A percentile compares a stretch with the other conserved stretches of the same genome.
Conservation (phyloP, 2,888 invertebrate species). For the Melinopterus prodromus region DNA sequence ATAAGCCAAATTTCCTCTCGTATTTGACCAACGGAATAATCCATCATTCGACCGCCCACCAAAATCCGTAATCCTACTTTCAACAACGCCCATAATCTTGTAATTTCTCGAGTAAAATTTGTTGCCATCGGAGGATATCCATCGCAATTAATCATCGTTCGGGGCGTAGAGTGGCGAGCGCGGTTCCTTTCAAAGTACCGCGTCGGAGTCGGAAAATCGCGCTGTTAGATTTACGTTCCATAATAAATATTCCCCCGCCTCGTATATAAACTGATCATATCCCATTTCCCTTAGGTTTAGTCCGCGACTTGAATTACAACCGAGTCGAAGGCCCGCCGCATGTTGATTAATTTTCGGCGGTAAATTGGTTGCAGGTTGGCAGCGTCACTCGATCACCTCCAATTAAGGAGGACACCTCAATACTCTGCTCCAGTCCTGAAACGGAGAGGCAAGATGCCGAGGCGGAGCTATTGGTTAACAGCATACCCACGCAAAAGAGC, state of each 20-base stretch:
- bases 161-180: neutral
- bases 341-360: neutral
- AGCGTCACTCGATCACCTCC: constrained; percentile 54
- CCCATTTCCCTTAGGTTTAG: neutral
- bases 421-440: constrained; percentile 55
- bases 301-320: neutral
- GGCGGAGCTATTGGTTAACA: constrained; percentile 53
- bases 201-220: neutral
- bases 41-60: neutral
- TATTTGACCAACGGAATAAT: neutral
- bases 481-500: constrained; percentile 44
- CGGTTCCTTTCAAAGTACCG: neutral
- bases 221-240: neutral
- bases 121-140: neutral
- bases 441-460: constrained; percentile 54
- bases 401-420: constrained; percentile 50
- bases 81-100: neutral
- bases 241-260: neutral
- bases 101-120: neutral
- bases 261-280: neutral
- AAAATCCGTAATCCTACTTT: neutral
- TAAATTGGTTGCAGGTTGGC: constrained; percentile 52
- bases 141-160: neutral
- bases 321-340: neutral
- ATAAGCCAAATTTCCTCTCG: neutral